Percentiles rank a stretch among this genome's conserved stretches.
phyloP scores from a whole-genome alignment of 2,113 vertebrate genomes.

The Ia io region DNA sequence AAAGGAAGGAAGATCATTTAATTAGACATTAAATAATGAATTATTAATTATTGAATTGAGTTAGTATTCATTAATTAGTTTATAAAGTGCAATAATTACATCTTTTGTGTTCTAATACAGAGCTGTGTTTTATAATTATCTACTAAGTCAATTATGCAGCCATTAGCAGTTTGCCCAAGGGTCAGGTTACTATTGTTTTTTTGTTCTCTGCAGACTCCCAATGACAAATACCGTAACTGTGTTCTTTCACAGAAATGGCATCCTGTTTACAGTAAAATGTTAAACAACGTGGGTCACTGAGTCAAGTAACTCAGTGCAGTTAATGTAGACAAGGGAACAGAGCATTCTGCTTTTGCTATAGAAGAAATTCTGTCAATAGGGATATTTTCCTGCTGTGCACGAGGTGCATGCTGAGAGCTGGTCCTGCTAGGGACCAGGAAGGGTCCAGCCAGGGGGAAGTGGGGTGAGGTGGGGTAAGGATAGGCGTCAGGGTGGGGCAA shows the following conservation, averaged over 20 bases:
- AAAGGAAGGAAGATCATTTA: conserved; percentile 62
- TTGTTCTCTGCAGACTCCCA: conserved; percentile 32
- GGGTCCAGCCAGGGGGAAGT: neutral
- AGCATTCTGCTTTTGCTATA: neutral
- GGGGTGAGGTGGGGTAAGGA: neutral
- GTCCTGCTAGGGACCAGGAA: neutral
- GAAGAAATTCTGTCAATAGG: neutral
- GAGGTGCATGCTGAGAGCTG: neutral
- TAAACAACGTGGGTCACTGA: conserved; percentile 14
- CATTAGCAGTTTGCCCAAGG: conserved; percentile 63
- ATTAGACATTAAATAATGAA: conserved; percentile 75
- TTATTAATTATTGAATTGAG: conserved; percentile 73
- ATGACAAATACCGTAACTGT: conserved; percentile 29
- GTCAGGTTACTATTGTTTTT: conserved; percentile 61
- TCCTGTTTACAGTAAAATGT: conserved; percentile 45
- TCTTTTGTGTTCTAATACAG: conserved; percentile 60
- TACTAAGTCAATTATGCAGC: conserved; percentile 62
- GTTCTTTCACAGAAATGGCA: conserved; percentile 38
- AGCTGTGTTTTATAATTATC: conserved; percentile 70
- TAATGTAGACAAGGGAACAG: neutral
- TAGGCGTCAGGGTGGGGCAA: rapidly evolving
- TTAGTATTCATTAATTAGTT: conserved; percentile 73
- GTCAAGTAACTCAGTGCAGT: neutral
- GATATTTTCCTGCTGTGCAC: neutral
- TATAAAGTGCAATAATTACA: conserved; percentile 70